Evolutionary conservation across 2,888 invertebrate species (phyloP).

Genomic region (Scrobipalpa atriplicella): DNA sequence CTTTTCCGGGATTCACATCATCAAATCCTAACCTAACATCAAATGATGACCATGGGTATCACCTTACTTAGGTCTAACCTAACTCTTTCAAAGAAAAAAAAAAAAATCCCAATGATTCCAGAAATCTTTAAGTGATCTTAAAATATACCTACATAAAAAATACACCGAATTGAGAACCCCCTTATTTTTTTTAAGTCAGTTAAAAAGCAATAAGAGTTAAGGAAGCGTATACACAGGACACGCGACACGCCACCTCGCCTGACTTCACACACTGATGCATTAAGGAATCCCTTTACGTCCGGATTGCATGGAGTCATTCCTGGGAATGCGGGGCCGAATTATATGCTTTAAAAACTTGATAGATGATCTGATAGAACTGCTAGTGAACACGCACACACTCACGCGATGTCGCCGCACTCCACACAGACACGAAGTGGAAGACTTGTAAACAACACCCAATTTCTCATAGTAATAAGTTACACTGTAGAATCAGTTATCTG

Average conservation of each 20-base stretch:
- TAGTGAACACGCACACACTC: constrained; percentile 4
- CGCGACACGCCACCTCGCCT: constrained; percentile 40
- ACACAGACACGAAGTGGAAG: not conserved
- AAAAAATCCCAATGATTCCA: too few relatives aligned
- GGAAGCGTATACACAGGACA: not conserved
- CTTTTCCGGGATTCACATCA: too few relatives aligned
- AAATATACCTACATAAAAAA: too few relatives aligned
- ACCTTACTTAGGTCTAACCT: too few relatives aligned
- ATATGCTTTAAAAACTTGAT: constrained; percentile 14
- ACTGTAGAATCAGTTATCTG: too few relatives aligned
- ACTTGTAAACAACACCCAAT: not conserved
- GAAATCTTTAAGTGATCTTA: too few relatives aligned
- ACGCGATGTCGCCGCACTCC: not conserved
- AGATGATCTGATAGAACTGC: not conserved
- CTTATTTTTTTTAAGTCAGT: not conserved
- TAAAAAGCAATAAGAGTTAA: constrained; percentile 17
- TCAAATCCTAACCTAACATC: too few relatives aligned
- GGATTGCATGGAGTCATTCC: constrained; percentile 26
- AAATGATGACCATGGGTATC: too few relatives aligned
- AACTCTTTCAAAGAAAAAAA: too few relatives aligned
- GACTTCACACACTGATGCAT: constrained; percentile 35
- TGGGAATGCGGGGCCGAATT: constrained; percentile 2
- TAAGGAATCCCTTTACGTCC: constrained; percentile 22
- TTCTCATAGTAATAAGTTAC: not conserved
- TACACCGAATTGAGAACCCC: too few relatives aligned